These are phyloP conservation scores for Megaceryle maxima DNA, from an alignment of 2,113 vertebrate genomes.

Conservation along the genomic window DNA sequence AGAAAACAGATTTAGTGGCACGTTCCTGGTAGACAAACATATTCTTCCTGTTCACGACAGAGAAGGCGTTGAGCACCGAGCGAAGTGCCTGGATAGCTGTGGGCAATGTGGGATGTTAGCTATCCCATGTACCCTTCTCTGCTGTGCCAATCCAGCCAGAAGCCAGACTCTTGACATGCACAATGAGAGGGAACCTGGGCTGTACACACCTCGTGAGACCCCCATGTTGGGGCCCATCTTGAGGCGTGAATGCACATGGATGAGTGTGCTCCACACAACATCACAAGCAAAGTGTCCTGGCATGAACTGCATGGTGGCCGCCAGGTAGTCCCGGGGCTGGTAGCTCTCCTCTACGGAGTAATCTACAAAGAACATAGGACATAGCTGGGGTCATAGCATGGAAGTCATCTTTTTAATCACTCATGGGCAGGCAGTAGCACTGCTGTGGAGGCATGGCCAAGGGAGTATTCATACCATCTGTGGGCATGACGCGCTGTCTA, in stretches of 20 bases:
- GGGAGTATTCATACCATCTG: slow-evolving; percentile 80
- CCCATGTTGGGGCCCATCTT: slow-evolving; percentile 99
- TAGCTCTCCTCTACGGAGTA: slow-evolving; percentile 92
- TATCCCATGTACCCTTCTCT: background rate
- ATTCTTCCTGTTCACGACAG: slow-evolving; percentile 96
- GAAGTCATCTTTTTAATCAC: background rate
- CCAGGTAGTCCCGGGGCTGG: slow-evolving; percentile 91
- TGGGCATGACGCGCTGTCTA: slow-evolving; percentile 79
- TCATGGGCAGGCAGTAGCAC: background rate
- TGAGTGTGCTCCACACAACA: slow-evolving; percentile 94
- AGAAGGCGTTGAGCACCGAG: slow-evolving; percentile 95
- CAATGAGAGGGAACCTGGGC: background rate
- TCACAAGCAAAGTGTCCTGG: slow-evolving; percentile 96
- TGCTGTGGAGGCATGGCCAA: background rate
- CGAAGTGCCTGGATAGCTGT: slow-evolving; percentile 94
- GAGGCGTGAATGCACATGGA: slow-evolving; percentile 94
- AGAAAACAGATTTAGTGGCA: slow-evolving; percentile 94
- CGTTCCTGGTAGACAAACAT: slow-evolving; percentile 99
- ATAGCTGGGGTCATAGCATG: background rate
- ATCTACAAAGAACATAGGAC: slow-evolving; percentile 70
- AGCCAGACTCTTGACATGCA: background rate
- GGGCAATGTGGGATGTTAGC: background rate
- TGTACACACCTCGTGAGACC: slow-evolving; percentile 86
- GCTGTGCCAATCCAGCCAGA: background rate
- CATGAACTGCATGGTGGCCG: slow-evolving; percentile 98